Percentiles rank a stretch among this genome's conserved stretches.
Conservation (phyloP, 2,888 invertebrate species). For the Anthophora plumipes region DNA sequence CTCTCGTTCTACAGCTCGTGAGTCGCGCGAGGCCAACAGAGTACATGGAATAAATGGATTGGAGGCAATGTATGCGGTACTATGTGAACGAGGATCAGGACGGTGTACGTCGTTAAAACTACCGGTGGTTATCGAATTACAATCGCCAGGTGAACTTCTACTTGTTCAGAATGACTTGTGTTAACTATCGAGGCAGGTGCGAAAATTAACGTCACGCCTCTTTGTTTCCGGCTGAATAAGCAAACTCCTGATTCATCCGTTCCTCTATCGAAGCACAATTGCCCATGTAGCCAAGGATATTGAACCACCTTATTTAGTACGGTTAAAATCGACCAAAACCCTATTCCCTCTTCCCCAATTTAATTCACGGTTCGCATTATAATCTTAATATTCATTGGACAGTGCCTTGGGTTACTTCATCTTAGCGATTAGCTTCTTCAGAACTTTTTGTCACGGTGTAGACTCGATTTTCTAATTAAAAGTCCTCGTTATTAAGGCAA, state of each 20-base stretch:
- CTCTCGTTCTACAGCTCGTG: not conserved
- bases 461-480: conserved; percentile 29
- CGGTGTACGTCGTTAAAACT: conserved; percentile 48
- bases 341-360: not conserved
- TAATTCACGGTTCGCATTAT: conserved; percentile 1
- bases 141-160: conserved; percentile 42
- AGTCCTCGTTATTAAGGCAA: conserved; percentile 13
- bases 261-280: conserved; percentile 30
- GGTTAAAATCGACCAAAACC: conserved; percentile 22
- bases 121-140: conserved; percentile 49
- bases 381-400: not conserved
- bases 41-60: conserved; percentile 37
- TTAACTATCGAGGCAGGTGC: conserved; percentile 44
- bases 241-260: conserved; percentile 4
- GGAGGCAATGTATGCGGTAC: conserved; percentile 22
- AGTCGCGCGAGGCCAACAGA: not conserved
- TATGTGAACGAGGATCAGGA: conserved; percentile 28
- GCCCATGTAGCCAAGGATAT: not conserved
- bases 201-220: conserved; percentile 56
- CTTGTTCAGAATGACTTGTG: conserved; percentile 51
- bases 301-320: conserved; percentile 41
- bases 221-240: conserved; percentile 50
- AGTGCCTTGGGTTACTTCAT: not conserved
- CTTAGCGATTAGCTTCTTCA: not conserved
- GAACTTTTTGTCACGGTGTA: conserved; percentile 16